Conservation (phyloP, 1,140 invertebrate genomes). For the Drosophila mayri region DNA sequence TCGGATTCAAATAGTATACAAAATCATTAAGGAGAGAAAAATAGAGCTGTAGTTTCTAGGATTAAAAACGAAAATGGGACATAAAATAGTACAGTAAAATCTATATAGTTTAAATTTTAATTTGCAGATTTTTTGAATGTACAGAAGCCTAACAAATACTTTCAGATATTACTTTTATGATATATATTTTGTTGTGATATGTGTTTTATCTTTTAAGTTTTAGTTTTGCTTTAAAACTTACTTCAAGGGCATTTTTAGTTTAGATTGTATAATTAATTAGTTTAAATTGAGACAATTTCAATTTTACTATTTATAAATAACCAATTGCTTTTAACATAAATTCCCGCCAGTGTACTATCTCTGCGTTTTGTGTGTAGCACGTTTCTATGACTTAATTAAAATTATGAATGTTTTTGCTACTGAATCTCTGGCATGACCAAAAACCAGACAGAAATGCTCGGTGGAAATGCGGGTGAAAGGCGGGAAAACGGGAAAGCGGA, state of each 20-base stretch:
- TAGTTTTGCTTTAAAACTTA: no score
- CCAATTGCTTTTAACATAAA: not conserved
- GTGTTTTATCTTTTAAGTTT: no score
- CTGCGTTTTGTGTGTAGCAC: slow-evolving; percentile 45
- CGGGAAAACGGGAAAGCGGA: slow-evolving; percentile 12
- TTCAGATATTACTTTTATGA: no score
- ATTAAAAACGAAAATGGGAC: not conserved
- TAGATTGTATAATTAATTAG: no score
- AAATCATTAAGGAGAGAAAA: no score
- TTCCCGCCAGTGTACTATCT: slow-evolving; percentile 7
- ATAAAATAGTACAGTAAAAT: not conserved
- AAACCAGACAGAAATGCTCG: slow-evolving; percentile 17
- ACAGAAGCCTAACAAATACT: no score
- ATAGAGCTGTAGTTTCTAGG: not conserved
- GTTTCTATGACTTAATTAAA: slow-evolving; percentile 76
- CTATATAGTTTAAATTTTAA: not conserved
- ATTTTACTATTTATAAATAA: not conserved
- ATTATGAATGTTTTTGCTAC: slow-evolving; percentile 69
- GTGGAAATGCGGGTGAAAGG: not conserved
- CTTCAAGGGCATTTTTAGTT: no score
- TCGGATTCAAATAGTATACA: not conserved
- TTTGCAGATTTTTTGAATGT: not conserved
- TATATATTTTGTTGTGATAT: not conserved
- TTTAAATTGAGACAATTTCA: not conserved
- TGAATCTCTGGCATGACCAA: slow-evolving; percentile 38